Percentiles rank a stretch among this genome's conserved stretches.
Conservation (phyloP, 2,113 vertebrate species). For the Protobothrops mucrosquamatus region DNA sequence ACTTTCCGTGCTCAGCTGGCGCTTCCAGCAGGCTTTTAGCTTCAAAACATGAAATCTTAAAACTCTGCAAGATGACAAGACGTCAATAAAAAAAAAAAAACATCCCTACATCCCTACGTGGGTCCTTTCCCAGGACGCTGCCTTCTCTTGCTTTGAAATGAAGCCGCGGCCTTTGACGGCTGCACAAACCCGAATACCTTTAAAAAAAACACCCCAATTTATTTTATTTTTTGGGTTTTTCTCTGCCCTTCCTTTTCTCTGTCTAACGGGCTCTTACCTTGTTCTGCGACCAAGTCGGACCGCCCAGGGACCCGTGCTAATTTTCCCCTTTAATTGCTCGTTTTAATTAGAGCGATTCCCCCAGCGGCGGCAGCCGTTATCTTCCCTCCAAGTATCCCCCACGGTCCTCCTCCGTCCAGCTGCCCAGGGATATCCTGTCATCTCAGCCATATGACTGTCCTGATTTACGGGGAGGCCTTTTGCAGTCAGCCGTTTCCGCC, state of each 20-base stretch:
- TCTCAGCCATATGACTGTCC: not conserved
- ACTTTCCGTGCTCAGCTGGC: not conserved
- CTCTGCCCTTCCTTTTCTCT: not conserved
- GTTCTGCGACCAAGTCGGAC: not conserved
- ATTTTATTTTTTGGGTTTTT: not conserved
- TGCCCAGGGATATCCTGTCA: not conserved
- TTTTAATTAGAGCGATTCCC: too few relatives aligned
- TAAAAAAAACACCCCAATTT: not conserved
- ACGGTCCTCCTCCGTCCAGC: fast-evolving
- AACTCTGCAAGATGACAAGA: not conserved
- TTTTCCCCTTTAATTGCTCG: not conserved
- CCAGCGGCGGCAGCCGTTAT: too few relatives aligned
- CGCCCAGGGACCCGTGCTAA: not conserved
- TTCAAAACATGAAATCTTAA: not conserved
- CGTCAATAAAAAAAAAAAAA: not conserved
- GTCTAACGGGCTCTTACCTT: not conserved
- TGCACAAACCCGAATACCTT: not conserved
- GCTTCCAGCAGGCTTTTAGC: not conserved
- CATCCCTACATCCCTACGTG: too few relatives aligned
- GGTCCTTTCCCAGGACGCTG: too few relatives aligned
- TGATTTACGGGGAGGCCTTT: not conserved
- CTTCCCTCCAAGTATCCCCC: too few relatives aligned
- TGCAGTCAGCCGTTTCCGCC: not conserved
- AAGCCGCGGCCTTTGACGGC: not conserved
- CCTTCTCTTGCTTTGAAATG: not conserved